These are phyloP conservation scores for Pitta sordida DNA, from an alignment of 2,113 vertebrate species.

Conservation along the genomic window DNA sequence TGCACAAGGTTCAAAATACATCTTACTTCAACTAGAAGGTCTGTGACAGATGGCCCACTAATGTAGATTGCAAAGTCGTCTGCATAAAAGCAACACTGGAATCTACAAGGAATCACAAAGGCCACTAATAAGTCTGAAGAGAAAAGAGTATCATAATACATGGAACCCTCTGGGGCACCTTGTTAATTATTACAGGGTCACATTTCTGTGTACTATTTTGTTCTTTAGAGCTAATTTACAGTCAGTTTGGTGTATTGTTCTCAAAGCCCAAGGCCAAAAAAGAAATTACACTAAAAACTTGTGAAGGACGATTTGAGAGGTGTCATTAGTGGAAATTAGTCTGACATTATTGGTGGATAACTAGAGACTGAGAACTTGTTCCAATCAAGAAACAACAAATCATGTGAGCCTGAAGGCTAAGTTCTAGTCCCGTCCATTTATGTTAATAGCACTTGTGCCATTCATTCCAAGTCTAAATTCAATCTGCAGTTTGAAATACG, in stretches of 20 bases:
- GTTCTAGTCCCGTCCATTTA: neutral
- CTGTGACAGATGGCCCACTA: slow-evolving; percentile 36
- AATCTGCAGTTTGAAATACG: neutral
- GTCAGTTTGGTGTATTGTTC: neutral
- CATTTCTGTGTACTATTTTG: neutral
- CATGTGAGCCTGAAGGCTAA: neutral
- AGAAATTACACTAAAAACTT: neutral
- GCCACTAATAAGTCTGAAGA: neutral
- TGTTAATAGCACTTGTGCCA: neutral
- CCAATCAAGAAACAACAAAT: neutral
- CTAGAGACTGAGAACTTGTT: neutral
- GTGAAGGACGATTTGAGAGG: neutral
- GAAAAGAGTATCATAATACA: neutral
- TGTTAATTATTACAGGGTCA: slow-evolving; percentile 35
- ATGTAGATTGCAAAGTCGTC: neutral
- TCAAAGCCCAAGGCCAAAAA: slow-evolving; percentile 5
- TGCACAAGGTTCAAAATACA: neutral
- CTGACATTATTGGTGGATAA: neutral
- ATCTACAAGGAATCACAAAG: slow-evolving; percentile 13
- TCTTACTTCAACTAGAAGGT: neutral
- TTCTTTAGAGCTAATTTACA: slow-evolving; percentile 30
- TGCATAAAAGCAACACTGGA: neutral
- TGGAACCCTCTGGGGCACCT: neutral
- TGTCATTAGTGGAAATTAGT: neutral
- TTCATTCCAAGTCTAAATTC: neutral